Evolutionary conservation across 1,140 invertebrate species (phyloP).

Genomic region (Laupala kohalensis): DNA sequence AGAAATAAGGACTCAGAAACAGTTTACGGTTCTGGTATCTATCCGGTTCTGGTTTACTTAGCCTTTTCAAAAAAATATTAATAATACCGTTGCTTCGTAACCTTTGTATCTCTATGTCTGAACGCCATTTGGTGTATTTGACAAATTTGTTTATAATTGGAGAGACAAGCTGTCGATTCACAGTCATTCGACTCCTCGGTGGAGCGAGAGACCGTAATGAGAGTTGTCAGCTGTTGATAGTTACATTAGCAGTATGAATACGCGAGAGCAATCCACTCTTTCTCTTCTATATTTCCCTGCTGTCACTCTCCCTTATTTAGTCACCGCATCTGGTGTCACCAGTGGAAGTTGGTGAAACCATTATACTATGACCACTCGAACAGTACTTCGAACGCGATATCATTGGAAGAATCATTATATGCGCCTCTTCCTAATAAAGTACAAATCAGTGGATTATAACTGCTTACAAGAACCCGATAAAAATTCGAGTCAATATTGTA

Average conservation of each 20-base stretch:
- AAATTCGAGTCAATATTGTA: too few relatives aligned
- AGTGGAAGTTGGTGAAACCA: too few relatives aligned
- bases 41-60: too few relatives aligned
- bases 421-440: too few relatives aligned
- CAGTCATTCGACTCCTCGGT: background rate
- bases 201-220: background rate
- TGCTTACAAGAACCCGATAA: too few relatives aligned
- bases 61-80: background rate
- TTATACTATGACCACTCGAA: too few relatives aligned
- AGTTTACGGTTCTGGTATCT: too few relatives aligned
- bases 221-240: background rate
- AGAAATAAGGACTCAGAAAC: too few relatives aligned
- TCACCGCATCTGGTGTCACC: too few relatives aligned
- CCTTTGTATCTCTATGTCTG: background rate
- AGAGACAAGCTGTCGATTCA: background rate
- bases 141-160: background rate
- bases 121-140: background rate
- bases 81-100: background rate
- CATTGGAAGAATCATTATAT: too few relatives aligned
- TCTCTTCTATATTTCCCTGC: background rate
- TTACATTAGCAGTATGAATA: background rate
- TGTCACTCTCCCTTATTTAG: background rate
- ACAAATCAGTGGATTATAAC: too few relatives aligned
- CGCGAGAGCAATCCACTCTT: background rate
- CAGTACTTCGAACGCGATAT: too few relatives aligned